Conservation (phyloP, 2,888 invertebrate genomes). For the Watsonalla cultraria region DNA sequence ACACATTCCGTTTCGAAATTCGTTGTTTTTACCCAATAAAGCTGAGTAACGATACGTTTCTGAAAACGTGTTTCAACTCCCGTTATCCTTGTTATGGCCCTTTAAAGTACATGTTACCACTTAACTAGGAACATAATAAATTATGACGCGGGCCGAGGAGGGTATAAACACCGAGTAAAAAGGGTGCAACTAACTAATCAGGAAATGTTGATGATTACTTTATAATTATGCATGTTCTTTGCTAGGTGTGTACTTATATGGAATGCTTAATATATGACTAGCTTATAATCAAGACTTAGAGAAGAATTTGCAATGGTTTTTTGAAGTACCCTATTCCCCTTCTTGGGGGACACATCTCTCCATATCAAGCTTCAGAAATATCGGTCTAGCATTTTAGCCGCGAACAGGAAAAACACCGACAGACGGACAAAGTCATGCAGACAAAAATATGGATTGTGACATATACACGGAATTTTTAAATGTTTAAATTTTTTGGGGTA, state of each 20-base stretch:
- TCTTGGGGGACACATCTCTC: too few relatives aligned
- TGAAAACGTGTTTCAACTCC: background rate
- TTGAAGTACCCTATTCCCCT: too few relatives aligned
- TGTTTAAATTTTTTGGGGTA: too few relatives aligned
- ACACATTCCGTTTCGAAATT: background rate
- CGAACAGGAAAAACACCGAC: too few relatives aligned
- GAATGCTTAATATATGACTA: too few relatives aligned
- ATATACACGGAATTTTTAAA: too few relatives aligned
- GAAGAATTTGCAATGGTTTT: too few relatives aligned
- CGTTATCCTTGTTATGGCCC: background rate
- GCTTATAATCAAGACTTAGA: background rate
- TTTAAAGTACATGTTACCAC: conserved; percentile 2
- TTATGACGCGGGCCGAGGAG: background rate
- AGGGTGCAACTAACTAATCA: conserved; percentile 1
- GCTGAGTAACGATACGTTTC: conserved; percentile 1
- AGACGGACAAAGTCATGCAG: too few relatives aligned
- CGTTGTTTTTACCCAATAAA: background rate
- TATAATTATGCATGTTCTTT: conserved; percentile 1
- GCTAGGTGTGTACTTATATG: too few relatives aligned
- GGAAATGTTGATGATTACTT: background rate
- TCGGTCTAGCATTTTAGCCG: too few relatives aligned
- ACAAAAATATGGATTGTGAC: too few relatives aligned
- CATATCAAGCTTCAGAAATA: too few relatives aligned
- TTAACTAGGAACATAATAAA: conserved; percentile 2
- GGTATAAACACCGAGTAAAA: background rate